A percentile compares a stretch with the other conserved stretches of the same genome.
phyloP scores from a whole-genome alignment of 2,888 invertebrate genomes.

The Minunthozetes semirufus region DNA sequence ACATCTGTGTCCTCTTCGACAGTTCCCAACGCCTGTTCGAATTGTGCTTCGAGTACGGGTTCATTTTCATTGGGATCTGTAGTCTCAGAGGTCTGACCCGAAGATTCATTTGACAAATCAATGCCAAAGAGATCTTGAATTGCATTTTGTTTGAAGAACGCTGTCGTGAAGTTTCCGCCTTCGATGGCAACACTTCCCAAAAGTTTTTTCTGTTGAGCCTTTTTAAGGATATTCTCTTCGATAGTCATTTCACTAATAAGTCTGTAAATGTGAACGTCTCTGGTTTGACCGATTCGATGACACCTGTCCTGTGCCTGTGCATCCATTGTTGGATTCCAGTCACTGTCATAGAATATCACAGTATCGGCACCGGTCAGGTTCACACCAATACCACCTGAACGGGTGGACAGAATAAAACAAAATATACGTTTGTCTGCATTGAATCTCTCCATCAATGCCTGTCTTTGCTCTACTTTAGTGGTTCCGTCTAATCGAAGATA shows the following conservation, averaged over 20 bases:
- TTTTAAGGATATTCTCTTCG: slow-evolving; percentile 98
- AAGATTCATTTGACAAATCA: slow-evolving; percentile 55
- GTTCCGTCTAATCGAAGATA: slow-evolving; percentile 90
- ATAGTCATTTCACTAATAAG: slow-evolving; percentile 93
- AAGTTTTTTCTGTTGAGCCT: slow-evolving; percentile 93
- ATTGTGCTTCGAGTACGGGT: slow-evolving; percentile 44
- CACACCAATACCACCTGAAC: slow-evolving; percentile 93
- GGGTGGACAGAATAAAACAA: slow-evolving; percentile 89
- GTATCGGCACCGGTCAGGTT: slow-evolving; percentile 95
- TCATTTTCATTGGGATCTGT: slow-evolving; percentile 21
- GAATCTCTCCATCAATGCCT: slow-evolving; percentile 72
- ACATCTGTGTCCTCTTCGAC: slow-evolving; percentile 94
- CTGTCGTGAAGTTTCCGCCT: slow-evolving; percentile 96
- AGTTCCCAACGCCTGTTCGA: slow-evolving; percentile 61
- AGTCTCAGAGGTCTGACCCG: slow-evolving; percentile 37
- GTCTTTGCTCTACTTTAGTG: slow-evolving; percentile 74
- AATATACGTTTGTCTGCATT: slow-evolving; percentile 61
- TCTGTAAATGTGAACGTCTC: slow-evolving; percentile 96
- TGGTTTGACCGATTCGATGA: slow-evolving; percentile 85
- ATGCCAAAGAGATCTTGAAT: slow-evolving; percentile 86
- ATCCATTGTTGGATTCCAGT: slow-evolving; percentile 98
- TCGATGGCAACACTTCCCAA: slow-evolving; percentile 96
- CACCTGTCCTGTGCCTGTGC: slow-evolving; percentile 97
- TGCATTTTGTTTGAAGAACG: slow-evolving; percentile 85
- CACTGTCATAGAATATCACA: slow-evolving; percentile 95